Percentiles rank a stretch among this genome's conserved stretches.
Evolutionary conservation across 1,140 invertebrate genomes (phyloP).

Genomic region (Ephestia elutella): DNA sequence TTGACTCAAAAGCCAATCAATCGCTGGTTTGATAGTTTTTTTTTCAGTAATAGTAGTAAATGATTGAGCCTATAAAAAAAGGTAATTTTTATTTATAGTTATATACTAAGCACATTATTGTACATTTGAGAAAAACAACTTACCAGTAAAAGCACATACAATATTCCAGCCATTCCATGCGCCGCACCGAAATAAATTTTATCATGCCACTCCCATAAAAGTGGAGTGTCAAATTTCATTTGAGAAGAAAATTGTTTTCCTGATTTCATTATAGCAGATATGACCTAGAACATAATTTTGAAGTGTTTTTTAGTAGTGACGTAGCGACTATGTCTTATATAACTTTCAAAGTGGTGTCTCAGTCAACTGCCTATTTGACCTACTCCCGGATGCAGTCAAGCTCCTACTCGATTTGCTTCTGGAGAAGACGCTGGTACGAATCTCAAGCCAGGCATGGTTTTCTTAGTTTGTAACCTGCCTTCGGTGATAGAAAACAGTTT

Average conservation of each 20-base stretch:
- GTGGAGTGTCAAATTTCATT: slow-evolving; percentile 74
- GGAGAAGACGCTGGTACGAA: no score
- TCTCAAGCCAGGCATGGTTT: no score
- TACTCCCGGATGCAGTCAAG: no score
- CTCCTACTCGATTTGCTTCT: no score
- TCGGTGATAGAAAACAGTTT: no score
- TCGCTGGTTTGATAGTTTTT: slow-evolving; percentile 53
- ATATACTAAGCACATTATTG: no score
- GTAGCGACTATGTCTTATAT: no score
- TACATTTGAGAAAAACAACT: neutral
- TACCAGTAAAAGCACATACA: slow-evolving; percentile 87
- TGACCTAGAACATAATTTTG: slow-evolving; percentile 77
- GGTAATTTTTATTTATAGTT: slow-evolving; percentile 16
- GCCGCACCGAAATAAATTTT: slow-evolving; percentile 90
- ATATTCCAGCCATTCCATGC: slow-evolving; percentile 90
- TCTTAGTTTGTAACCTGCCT: no score
- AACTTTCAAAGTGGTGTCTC: no score
- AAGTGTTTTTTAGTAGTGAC: no score
- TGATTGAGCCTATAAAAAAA: slow-evolving; percentile 67
- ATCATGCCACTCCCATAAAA: slow-evolving; percentile 93
- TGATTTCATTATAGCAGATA: slow-evolving; percentile 78
- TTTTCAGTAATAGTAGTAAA: slow-evolving; percentile 74
- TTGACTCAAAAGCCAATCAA: slow-evolving; percentile 67
- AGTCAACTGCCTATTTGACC: no score
- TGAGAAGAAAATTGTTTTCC: slow-evolving; percentile 76